Percentiles rank a stretch among this genome's conserved stretches.
These are phyloP conservation scores for Menidia menidia DNA, from an alignment of 2,797 vertebrate genomes.

Conservation along the genomic window DNA sequence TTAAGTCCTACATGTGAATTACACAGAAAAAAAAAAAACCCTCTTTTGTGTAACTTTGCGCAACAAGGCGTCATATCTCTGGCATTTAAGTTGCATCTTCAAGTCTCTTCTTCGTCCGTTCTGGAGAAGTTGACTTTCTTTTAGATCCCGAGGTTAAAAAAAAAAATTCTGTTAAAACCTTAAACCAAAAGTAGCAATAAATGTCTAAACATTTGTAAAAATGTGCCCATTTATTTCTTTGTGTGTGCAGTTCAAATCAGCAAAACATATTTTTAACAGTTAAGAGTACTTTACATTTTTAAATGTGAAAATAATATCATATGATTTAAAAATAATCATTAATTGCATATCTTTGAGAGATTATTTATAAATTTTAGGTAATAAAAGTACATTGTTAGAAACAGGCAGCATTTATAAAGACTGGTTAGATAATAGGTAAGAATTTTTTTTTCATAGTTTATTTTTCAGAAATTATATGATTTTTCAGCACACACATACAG, in stretches of 20 bases:
- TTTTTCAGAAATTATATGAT: too few species aligned
- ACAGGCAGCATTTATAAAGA: too few species aligned
- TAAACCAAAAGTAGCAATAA: neutral
- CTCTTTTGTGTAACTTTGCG: neutral
- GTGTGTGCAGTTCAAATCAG: neutral
- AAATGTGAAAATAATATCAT: too few species aligned
- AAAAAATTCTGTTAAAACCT: neutral
- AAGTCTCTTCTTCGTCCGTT: neutral
- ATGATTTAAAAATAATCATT: too few species aligned
- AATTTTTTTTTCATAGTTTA: too few species aligned
- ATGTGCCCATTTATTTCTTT: neutral
- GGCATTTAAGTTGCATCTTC: constrained; percentile 4
- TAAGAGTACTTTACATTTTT: too few species aligned
- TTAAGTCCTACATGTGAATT: neutral
- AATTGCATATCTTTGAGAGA: too few species aligned
- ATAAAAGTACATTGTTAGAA: too few species aligned
- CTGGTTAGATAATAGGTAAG: too few species aligned
- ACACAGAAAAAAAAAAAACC: neutral
- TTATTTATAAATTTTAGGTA: too few species aligned
- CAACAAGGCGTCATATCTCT: constrained; percentile 2
- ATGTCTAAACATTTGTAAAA: neutral
- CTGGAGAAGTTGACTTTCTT: constrained; percentile 1
- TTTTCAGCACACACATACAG: too few species aligned
- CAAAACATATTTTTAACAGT: neutral
- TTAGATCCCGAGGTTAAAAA: neutral